A percentile compares a stretch with the other conserved stretches of the same genome.
Conservation (phyloP, 2,797 vertebrate species). For the Knipowitschia caucasica region DNA sequence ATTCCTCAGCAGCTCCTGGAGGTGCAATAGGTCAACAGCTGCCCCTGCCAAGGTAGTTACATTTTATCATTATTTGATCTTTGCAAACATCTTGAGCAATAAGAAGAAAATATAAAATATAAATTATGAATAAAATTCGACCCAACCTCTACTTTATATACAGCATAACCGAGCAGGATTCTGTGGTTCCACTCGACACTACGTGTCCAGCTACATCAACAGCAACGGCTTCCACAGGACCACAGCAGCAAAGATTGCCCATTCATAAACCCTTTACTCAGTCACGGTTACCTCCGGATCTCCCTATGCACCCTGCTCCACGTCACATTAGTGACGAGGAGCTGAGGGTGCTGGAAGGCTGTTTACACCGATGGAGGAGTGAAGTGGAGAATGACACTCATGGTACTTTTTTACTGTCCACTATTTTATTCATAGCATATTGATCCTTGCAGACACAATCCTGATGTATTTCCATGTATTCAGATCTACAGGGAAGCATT, state of each 20-base stretch:
- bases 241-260: constrained; percentile 82
- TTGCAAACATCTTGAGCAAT: background rate
- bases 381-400: constrained; percentile 97
- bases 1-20: constrained; percentile 82
- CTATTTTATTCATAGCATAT: background rate
- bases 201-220: constrained; percentile 40
- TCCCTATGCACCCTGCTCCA: constrained; percentile 97
- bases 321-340: constrained; percentile 95
- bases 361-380: constrained; percentile 96
- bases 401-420: constrained; percentile 69
- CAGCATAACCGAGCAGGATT: constrained; percentile 84
- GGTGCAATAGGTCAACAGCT: constrained; percentile 76
- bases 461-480: constrained; percentile 1
- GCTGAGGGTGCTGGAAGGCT: constrained; percentile 90
- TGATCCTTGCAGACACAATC: background rate
- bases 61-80: background rate
- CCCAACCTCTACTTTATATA: background rate
- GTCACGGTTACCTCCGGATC: constrained; percentile 89
- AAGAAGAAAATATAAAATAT: background rate
- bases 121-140: background rate
- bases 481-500: constrained; percentile 97
- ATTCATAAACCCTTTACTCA: constrained; percentile 98
- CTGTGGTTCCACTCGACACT: constrained; percentile 67
- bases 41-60: constrained; percentile 77
- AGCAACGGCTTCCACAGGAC: constrained; percentile 32